Evolutionary conservation across 2,797 vertebrate genomes (phyloP).

Genomic region (Stomatorhinus walkeri): DNA sequence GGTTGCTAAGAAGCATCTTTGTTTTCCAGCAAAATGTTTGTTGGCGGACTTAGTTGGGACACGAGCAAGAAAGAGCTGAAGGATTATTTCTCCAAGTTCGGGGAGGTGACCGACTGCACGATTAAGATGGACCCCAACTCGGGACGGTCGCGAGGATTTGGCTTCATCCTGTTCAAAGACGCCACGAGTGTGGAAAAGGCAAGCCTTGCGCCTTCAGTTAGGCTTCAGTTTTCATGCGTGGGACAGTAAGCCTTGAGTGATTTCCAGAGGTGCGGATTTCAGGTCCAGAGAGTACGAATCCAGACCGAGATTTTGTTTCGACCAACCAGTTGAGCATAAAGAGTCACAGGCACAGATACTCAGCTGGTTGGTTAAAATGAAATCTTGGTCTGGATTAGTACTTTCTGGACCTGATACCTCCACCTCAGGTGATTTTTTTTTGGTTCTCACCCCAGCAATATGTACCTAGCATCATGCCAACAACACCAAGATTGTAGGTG

Average conservation of each 20-base stretch:
- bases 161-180: constrained; percentile 95
- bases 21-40: constrained; percentile 88
- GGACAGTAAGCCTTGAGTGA: background rate
- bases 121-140: constrained; percentile 97
- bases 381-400: too few relatives aligned
- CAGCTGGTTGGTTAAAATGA: too few relatives aligned
- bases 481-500: background rate
- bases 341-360: too few relatives aligned
- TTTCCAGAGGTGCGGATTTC: background rate
- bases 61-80: constrained; percentile 98
- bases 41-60: constrained; percentile 96
- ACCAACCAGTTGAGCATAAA: too few relatives aligned
- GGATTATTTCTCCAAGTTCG: constrained; percentile 95
- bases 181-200: constrained; percentile 87
- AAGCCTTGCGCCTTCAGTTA: background rate
- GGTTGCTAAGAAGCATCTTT: background rate
- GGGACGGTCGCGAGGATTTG: constrained; percentile 89
- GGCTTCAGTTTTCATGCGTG: background rate
- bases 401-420: too few relatives aligned
- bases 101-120: constrained; percentile 93
- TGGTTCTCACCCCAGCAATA: background rate
- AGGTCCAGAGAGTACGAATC: too few relatives aligned
- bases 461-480: background rate
- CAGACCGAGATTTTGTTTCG: too few relatives aligned
- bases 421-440: background rate